Conservation (phyloP, 2,113 vertebrate genomes). For the Xenopus tropicalis region UCB_Xtro_10.0 CM004444.2:92755501-92756000, state of each 20-base stretch:
- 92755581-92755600: conserved; percentile 59
- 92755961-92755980: no score
- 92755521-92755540: conserved; percentile 68
- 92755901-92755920: no score
- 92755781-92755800: no score
- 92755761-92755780: no score
- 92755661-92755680: conserved; percentile 29
- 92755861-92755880: no score
- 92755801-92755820: no score
- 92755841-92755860: no score
- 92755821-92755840: no score
- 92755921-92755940: no score
- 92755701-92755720: background rate
- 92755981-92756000: no score
- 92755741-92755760: background rate
- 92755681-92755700: conserved; percentile 37
- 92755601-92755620: conserved; percentile 61
- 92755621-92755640: conserved; percentile 60
- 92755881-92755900: no score
- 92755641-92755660: conserved; percentile 61
- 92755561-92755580: conserved; percentile 72
- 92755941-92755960: no score
- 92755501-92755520: conserved; percentile 59
- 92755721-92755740: background rate
- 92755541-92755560: conserved; percentile 68